Percentiles rank a stretch among this genome's conserved stretches.
Evolutionary conservation across 2,113 vertebrate genomes (phyloP).

Genomic region (Triplophysa siluroides): DNA sequence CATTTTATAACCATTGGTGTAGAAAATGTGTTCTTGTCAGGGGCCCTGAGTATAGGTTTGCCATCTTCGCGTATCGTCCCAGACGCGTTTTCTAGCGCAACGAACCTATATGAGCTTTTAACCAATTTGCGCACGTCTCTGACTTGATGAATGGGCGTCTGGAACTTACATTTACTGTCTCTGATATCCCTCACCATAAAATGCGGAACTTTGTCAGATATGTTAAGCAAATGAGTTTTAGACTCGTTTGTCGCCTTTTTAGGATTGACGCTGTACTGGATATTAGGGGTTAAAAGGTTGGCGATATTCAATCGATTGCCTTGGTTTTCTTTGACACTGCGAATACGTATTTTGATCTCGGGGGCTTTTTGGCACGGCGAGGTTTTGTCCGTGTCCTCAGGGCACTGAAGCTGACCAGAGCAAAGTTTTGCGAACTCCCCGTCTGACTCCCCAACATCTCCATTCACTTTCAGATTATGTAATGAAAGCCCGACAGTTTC

Average conservation of each 20-base stretch:
- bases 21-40: slow-evolving; percentile 67
- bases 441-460: slow-evolving; percentile 26
- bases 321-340: slow-evolving; percentile 81
- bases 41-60: slow-evolving; percentile 70
- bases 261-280: slow-evolving; percentile 64
- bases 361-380: slow-evolving; percentile 71
- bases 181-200: slow-evolving; percentile 90
- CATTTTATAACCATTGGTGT: slow-evolving; percentile 90
- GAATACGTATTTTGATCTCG: slow-evolving; percentile 90
- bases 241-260: slow-evolving; percentile 68
- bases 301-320: slow-evolving; percentile 85
- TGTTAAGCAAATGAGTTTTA: slow-evolving; percentile 64
- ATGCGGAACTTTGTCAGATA: slow-evolving; percentile 83
- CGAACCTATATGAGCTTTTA: slow-evolving; percentile 85
- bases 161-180: slow-evolving; percentile 83
- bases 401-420: slow-evolving; percentile 15
- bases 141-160: slow-evolving; percentile 90
- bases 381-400: slow-evolving; percentile 25
- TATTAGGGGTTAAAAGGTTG: slow-evolving; percentile 86
- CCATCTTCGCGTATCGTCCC: slow-evolving; percentile 68
- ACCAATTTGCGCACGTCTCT: slow-evolving; percentile 94
- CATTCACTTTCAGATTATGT: slow-evolving; percentile 25
- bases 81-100: slow-evolving; percentile 79
- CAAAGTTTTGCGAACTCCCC: slow-evolving; percentile 54
- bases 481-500: slow-evolving; percentile 59